These are phyloP conservation scores for Antheraea assamensis DNA, from an alignment of 2,888 invertebrate species.

Conservation along the genomic window DNA sequence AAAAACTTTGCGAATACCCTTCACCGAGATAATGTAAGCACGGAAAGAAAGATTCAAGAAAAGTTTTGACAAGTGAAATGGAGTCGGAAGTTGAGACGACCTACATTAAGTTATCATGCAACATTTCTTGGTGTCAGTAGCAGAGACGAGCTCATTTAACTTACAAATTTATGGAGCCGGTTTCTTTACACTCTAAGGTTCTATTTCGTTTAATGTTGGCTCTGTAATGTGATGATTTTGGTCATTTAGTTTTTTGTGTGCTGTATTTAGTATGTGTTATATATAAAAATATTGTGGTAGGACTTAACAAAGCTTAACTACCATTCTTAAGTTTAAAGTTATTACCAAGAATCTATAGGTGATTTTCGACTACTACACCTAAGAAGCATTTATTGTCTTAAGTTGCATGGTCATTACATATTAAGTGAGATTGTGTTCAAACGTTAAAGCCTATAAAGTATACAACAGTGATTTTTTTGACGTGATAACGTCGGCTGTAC, in stretches of 20 bases:
- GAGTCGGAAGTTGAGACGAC: slow-evolving; percentile 7
- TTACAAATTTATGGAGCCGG: slow-evolving; percentile 11
- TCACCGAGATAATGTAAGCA: neutral
- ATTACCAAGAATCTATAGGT: too few species aligned
- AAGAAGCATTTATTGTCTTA: too few species aligned
- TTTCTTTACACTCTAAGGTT: neutral
- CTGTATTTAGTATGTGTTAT: neutral
- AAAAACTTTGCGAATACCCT: neutral
- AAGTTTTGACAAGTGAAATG: slow-evolving; percentile 11
- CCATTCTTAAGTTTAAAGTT: too few species aligned
- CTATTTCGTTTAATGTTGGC: neutral
- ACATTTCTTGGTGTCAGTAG: slow-evolving; percentile 14
- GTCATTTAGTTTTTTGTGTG: neutral
- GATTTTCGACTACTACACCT: too few species aligned
- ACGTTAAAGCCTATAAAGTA: too few species aligned
- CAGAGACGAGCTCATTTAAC: slow-evolving; percentile 13
- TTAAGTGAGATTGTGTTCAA: too few species aligned
- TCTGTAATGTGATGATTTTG: slow-evolving; percentile 3
- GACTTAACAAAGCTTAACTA: too few species aligned
- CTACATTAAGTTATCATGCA: slow-evolving; percentile 5
- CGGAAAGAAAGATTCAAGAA: slow-evolving; percentile 3
- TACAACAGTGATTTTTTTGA: too few species aligned
- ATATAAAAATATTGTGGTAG: neutral
- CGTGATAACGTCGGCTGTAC: too few species aligned
- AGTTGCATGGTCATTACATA: too few species aligned